Conservation (phyloP, 2,113 vertebrate species). For the Motacilla tschutschensis region DNA sequence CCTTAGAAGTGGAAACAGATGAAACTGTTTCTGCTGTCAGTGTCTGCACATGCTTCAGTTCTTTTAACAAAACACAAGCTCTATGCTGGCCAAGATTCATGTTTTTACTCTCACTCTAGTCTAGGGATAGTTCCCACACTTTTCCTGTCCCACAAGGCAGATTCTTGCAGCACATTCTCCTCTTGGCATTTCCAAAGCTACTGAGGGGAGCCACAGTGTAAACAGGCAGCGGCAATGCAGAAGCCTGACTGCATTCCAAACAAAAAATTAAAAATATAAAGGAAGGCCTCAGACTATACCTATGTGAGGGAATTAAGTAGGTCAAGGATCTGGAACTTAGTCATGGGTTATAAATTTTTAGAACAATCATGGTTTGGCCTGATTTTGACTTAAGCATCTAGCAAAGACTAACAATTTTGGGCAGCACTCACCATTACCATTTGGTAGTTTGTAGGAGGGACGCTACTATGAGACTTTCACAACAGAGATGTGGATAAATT, state of each 20-base stretch:
- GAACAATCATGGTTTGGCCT: neutral
- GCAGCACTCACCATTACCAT: neutral
- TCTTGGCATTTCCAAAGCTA: neutral
- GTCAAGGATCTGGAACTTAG: neutral
- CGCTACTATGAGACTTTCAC: accelerated
- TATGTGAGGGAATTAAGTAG: neutral
- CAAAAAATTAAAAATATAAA: neutral
- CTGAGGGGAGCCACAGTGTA: neutral
- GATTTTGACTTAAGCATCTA: neutral
- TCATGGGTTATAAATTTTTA: neutral
- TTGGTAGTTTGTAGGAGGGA: neutral
- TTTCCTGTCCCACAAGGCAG: neutral
- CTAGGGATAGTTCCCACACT: neutral
- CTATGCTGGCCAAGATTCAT: neutral
- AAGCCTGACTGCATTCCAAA: neutral
- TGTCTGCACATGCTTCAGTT: neutral
- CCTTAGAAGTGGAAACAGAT: neutral
- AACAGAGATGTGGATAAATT: neutral
- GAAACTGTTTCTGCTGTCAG: neutral
- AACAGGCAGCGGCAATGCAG: neutral
- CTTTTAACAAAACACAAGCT: neutral
- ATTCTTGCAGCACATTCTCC: neutral
- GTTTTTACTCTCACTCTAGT: neutral
- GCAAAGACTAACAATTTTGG: neutral
- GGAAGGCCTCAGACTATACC: neutral